These are phyloP conservation scores for Scophthalmus maximus DNA, from an alignment of 2,113 vertebrate genomes.

Conservation along the genomic window DNA sequence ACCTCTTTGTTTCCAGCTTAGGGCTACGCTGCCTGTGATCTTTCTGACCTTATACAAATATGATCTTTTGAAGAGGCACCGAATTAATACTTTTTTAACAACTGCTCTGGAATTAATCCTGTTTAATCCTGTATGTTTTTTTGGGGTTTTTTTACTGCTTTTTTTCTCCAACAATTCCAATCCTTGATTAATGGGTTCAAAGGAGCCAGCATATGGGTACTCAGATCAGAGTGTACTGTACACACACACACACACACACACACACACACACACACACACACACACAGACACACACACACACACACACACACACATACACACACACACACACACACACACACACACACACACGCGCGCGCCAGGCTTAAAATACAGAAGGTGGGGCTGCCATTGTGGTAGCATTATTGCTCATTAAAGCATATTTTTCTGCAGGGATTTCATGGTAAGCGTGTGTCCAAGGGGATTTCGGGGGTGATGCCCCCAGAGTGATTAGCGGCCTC, in stretches of 20 bases:
- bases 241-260: constrained; percentile 32
- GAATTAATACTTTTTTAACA: constrained; percentile 69
- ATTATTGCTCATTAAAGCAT: constrained; percentile 76
- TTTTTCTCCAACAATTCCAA: constrained; percentile 22
- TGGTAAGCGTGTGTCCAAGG: constrained; percentile 46
- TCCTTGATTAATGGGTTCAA: constrained; percentile 77
- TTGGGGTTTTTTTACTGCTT: constrained; percentile 18
- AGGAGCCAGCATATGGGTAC: constrained; percentile 72
- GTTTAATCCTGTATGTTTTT: constrained; percentile 58
- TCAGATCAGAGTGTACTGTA: constrained; percentile 38
- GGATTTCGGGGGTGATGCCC: constrained; percentile 47
- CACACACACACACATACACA: constrained; percentile 37
- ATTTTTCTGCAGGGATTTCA: constrained; percentile 63
- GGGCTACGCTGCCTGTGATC: constrained; percentile 29
- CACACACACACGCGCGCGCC: constrained; percentile 30
- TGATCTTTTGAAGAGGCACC: constrained; percentile 46
- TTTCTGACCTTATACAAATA: constrained; percentile 27
- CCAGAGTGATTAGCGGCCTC: constrained; percentile 58
- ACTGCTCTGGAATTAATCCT: constrained; percentile 61
- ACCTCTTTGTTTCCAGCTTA: constrained; percentile 56
- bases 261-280: constrained; percentile 11
- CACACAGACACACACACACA: constrained; percentile 37
- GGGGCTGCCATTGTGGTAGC: constrained; percentile 56
- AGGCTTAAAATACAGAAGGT: constrained; percentile 75
- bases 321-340: constrained; percentile 38